Conservation (phyloP, 2,113 vertebrate species). For the Anthoscopus minutus region DNA sequence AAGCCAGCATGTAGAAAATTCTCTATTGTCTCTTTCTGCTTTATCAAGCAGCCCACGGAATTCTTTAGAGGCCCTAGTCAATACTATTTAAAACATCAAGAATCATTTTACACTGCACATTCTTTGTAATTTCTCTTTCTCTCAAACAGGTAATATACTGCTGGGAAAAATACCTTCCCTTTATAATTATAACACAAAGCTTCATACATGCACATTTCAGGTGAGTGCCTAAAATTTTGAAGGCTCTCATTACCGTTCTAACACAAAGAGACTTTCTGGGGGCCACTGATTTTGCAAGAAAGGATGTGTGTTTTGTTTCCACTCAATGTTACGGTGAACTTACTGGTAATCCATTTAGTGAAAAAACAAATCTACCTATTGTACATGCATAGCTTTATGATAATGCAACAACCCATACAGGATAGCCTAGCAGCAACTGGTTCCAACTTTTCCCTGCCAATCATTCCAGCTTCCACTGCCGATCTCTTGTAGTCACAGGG, state of each 20-base stretch:
- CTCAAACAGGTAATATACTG: background rate
- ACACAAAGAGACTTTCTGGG: background rate
- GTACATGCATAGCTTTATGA: background rate
- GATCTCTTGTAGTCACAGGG: background rate
- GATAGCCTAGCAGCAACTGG: background rate
- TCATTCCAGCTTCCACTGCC: background rate
- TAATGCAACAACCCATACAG: background rate
- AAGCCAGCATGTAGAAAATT: constrained; percentile 31
- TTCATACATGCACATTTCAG: background rate
- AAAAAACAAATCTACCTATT: background rate
- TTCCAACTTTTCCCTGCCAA: background rate
- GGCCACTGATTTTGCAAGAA: background rate
- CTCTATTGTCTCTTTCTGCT: constrained; percentile 25
- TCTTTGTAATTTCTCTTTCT: constrained; percentile 18
- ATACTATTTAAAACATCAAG: constrained; percentile 34
- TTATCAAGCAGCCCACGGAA: constrained; percentile 15
- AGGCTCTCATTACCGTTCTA: background rate
- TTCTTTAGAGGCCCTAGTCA: constrained; percentile 25
- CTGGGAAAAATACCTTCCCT: constrained; percentile 1
- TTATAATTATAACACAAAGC: constrained; percentile 25
- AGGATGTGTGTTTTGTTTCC: background rate
- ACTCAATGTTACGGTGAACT: background rate
- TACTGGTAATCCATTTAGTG: background rate
- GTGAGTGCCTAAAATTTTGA: background rate
- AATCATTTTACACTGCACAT: constrained; percentile 4